Base-by-base conservation (phyloP, 2,113 vertebrate genomes). In the Rhombomys opimus region DNA sequence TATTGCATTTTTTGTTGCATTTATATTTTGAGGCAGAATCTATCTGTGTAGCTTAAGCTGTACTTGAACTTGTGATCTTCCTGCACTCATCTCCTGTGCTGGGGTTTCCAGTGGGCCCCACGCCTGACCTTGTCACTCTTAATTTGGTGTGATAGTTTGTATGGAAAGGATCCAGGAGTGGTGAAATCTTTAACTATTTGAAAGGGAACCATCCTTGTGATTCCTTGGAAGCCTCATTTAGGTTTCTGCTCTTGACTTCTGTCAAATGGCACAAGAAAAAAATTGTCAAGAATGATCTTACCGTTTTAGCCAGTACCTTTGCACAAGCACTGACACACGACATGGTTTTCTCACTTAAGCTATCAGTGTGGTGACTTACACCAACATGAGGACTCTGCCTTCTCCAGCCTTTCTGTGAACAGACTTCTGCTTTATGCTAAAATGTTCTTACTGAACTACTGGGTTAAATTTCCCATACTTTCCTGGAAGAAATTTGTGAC, bases 271-370 rank as follows among this genome's bases (percentile, higher is more conserved):
- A 41, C 63, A 94, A 88, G 25, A 80, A 82, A 65, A 46, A 89
- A 30, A 86, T 96, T 65, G 35, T 14, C 54, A 93, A 46, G 46
- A 90, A 23, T 75, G n/a, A 80, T 52, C 65, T 63, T 57, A 72
- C 32, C n/a, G 50, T 89, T 78, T 96, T 94, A 73, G 15, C 38
- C 94, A 77, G 35, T 73, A 2, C 32, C 5, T 91, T 81, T 94
- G 86, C 32, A 4, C 35, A 23, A 17, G 20, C 63, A 61, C 84
- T 89, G 52, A 88, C 30, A 25, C 50, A 80, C 84, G 12, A 65
- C 27, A 32, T 11, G 25, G 89, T 95, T 96, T 96, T 95, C 46
- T 88, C 52, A 81, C 82, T 68, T 68, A 77, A 84, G 41, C 18
- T 95, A 23, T 95, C 41, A 76, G 1, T 68, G 1, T 90, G 46